Conservation (phyloP, 2,113 vertebrate genomes). For the Hippoglossus stenolepis region DNA sequence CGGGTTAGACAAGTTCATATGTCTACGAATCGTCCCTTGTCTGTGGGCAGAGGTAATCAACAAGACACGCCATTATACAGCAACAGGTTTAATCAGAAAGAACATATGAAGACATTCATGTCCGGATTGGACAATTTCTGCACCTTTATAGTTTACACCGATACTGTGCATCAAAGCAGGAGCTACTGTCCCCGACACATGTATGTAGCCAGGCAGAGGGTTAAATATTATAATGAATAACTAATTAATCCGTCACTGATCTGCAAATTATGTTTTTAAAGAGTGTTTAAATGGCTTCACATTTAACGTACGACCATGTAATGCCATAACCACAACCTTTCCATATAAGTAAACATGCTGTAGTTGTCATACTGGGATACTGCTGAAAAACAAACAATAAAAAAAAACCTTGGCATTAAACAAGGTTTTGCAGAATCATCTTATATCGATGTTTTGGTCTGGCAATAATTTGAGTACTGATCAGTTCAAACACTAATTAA, state of each 20-base stretch:
- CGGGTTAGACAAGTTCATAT: slow-evolving; percentile 96
- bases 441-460: not conserved
- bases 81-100: slow-evolving; percentile 4
- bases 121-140: not conserved
- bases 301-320: not conserved
- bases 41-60: slow-evolving; percentile 77
- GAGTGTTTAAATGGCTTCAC: not conserved
- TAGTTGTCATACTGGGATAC: not conserved
- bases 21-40: slow-evolving; percentile 93
- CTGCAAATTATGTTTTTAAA: not conserved
- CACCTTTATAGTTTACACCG: not conserved
- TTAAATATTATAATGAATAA: too few relatives aligned
- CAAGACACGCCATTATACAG: not conserved
- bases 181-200: not conserved
- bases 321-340: not conserved
- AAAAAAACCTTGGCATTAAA: not conserved
- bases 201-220: not conserved
- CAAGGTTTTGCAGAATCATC: not conserved
- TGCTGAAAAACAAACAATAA: too few relatives aligned
- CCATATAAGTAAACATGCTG: not conserved
- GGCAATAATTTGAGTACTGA: not conserved
- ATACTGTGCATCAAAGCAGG: not conserved
- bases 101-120: not conserved
- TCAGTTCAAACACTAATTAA: not conserved
- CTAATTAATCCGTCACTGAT: too few relatives aligned